These are phyloP conservation scores for Leptinotarsa juncta DNA, from an alignment of 2,888 invertebrate species.

Conservation along the genomic window DNA sequence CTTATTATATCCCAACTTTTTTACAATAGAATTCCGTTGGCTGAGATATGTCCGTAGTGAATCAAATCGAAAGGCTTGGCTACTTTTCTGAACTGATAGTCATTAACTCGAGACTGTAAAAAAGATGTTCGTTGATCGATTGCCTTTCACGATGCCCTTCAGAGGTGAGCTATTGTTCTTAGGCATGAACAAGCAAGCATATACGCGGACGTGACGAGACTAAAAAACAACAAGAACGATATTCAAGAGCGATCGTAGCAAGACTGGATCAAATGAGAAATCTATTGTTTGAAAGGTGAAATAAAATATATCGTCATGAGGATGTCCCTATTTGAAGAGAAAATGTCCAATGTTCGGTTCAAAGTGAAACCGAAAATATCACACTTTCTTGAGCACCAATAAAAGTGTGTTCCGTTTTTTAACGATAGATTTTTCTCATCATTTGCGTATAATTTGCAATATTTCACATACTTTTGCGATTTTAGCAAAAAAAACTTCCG, in stretches of 20 bases:
- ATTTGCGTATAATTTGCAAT: no score
- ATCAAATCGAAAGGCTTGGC: not conserved
- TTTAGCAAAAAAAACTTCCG: no score
- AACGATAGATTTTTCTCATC: no score
- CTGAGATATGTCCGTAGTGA: not conserved
- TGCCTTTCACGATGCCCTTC: not conserved
- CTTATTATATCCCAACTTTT: no score
- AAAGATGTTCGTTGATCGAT: not conserved
- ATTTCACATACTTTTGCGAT: no score
- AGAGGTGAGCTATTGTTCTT: conserved; percentile 5
- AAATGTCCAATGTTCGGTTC: no score
- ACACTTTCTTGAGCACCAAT: no score
- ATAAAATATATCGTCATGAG: not conserved
- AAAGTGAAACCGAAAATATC: no score
- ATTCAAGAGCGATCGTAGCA: not conserved
- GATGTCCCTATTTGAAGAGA: no score
- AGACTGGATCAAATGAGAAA: not conserved
- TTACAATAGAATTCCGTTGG: not conserved
- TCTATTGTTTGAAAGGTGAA: not conserved
- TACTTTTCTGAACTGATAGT: not conserved
- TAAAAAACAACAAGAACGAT: not conserved
- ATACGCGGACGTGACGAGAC: not conserved
- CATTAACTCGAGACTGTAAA: not conserved
- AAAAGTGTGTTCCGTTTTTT: no score
- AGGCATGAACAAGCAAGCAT: not conserved